phyloP scores from a whole-genome alignment of 2,113 vertebrate genomes.

The Gambusia affinis region DNA sequence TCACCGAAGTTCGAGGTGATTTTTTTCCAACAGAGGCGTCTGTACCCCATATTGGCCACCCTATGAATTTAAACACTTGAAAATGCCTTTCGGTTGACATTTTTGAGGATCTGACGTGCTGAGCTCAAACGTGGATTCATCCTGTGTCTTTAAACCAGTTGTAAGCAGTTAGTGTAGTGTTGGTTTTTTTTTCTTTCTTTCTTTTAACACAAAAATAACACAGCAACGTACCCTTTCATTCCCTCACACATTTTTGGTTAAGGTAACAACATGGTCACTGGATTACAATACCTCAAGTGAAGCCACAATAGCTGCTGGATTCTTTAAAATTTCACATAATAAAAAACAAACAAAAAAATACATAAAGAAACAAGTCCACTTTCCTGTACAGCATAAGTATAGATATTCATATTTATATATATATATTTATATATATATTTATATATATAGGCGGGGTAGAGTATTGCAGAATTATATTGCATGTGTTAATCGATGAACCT shows the following conservation, averaged over 20 bases:
- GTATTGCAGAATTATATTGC: slow-evolving; percentile 85
- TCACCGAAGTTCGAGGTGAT: slow-evolving; percentile 45
- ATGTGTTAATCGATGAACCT: slow-evolving; percentile 80
- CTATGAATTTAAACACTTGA: slow-evolving; percentile 5
- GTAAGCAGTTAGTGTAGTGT: slow-evolving; percentile 26
- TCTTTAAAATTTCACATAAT: slow-evolving; percentile 74
- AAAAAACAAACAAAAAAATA: slow-evolving; percentile 69
- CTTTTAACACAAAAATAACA: slow-evolving; percentile 40
- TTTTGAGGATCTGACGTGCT: slow-evolving; percentile 44
- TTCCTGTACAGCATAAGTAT: slow-evolving; percentile 79
- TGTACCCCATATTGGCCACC: slow-evolving; percentile 27
- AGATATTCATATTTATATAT: slow-evolving; percentile 76
- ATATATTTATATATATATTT: slow-evolving; percentile 68
- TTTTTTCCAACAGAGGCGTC: slow-evolving; percentile 40
- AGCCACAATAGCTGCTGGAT: slow-evolving; percentile 79
- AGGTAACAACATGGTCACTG: slow-evolving; percentile 78
- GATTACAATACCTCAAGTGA: slow-evolving; percentile 76
- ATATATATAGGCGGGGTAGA: slow-evolving; percentile 79
- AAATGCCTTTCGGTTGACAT: slow-evolving; percentile 56
- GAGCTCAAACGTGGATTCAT: slow-evolving; percentile 41
- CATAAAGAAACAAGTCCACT: slow-evolving; percentile 63
- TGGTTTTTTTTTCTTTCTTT: not conserved
- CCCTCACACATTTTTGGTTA: slow-evolving; percentile 76
- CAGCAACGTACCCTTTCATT: slow-evolving; percentile 49
- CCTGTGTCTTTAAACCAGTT: slow-evolving; percentile 39